Base-by-base conservation (phyloP, 2,797 vertebrate species). In the Nasua narica region DNA sequence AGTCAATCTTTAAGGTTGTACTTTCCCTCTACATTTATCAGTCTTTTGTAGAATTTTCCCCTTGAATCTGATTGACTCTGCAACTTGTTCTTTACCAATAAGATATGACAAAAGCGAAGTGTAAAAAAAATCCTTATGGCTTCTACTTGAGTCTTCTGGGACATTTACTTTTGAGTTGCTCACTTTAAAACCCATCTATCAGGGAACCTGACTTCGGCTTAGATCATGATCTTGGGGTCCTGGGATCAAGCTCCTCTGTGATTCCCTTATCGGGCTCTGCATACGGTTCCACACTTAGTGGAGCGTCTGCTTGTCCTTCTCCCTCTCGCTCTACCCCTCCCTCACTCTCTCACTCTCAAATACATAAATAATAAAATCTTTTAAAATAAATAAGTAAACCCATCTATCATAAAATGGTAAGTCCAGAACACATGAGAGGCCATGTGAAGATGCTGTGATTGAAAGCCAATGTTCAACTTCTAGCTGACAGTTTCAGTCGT, bases 41-140 rank as follows among this genome's bases (percentile, higher is more conserved):
- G 3, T 85, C 1, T 5, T 76, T 16, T 56, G n/a, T 54, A 37
- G 40, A 72, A 16, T 60, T 21, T 25, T 67, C 67, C 9, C 19
- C 40, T 52, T 79, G 79, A 92, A 81, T 48, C 15, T 78, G 25
- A 10, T 65, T 90, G 48, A 40, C 2, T 3, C 21, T 60, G 4
- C 32, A 86, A 85, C 15, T 78, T 77, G 46, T 15, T 91, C 12
- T 87, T 94, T 48, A 95, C 29, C 32, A 60, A n/a, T 3, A 84
- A 16, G 16, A 91, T 88, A 18, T 74, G 35, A 54, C 40, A 21
- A 43, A 84, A 25, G 19, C 40, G 9, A 87, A 6, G 13, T 29
- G 0, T 16, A 74, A 58, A 87, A 58, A 62, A 77, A 13, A 27
- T 35, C 13, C 29, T 50, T 81, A 35, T 32, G 12, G 4, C 43